A percentile compares a stretch with the other conserved stretches of the same genome.
Conservation (phyloP, 2,888 invertebrate genomes). For the Oscheius sp. region DNA sequence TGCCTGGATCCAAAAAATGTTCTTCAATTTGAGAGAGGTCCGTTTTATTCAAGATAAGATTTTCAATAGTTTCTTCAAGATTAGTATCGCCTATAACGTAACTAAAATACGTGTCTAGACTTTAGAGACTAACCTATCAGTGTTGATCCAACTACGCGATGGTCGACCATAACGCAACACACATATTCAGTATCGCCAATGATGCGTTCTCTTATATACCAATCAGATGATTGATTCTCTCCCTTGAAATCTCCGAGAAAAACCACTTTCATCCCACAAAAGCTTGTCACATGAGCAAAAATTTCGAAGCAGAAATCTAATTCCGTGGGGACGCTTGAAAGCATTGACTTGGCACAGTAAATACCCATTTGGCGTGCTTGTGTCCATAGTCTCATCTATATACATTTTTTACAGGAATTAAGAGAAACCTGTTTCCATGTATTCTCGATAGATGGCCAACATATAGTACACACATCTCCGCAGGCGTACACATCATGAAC, state of each 20-base stretch:
- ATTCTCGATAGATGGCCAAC: constrained; percentile 84
- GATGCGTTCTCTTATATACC: constrained; percentile 51
- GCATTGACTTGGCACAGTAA: constrained; percentile 91
- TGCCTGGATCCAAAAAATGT: constrained; percentile 90
- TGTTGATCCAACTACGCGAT: constrained; percentile 89
- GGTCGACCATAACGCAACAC: constrained; percentile 87
- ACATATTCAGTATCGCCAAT: constrained; percentile 77
- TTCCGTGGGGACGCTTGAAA: constrained; percentile 72
- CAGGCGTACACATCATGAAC: constrained; percentile 87
- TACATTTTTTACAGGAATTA: constrained; percentile 2
- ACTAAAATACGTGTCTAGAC: neutral
- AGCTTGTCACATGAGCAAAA: constrained; percentile 93
- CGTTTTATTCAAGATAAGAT: constrained; percentile 86
- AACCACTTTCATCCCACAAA: constrained; percentile 88
- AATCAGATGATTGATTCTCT: constrained; percentile 47
- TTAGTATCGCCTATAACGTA: constrained; percentile 83
- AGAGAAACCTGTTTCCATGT: constrained; percentile 72
- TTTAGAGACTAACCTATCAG: constrained; percentile 80
- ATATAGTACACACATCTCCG: constrained; percentile 90
- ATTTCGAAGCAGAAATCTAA: constrained; percentile 95
- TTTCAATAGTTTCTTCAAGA: constrained; percentile 82
- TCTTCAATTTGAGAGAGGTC: constrained; percentile 89
- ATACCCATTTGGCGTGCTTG: constrained; percentile 97
- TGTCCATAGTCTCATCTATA: constrained; percentile 92
- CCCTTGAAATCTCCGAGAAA: constrained; percentile 67